phyloP scores from a whole-genome alignment of 2,113 vertebrate species.

The Erythrolamprus reginae region DNA sequence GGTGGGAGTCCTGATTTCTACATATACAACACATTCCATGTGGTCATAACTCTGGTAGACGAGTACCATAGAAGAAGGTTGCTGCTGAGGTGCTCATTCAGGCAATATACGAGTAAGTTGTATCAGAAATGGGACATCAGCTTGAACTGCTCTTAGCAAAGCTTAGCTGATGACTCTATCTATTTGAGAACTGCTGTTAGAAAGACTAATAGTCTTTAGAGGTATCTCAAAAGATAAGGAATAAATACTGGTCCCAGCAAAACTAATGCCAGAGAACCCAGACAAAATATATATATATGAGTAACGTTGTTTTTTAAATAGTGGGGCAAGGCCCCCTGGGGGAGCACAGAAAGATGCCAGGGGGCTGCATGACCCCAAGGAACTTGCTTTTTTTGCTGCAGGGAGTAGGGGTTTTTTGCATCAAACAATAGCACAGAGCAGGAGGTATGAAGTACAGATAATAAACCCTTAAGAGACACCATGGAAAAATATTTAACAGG shows the following conservation, averaged over 20 bases:
- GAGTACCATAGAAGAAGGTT: not conserved
- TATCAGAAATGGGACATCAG: not conserved
- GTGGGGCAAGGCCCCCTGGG: too few species aligned
- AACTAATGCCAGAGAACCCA: not conserved
- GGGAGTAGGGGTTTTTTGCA: too few species aligned
- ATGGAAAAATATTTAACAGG: too few species aligned
- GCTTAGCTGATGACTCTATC: not conserved
- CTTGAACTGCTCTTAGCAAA: not conserved
- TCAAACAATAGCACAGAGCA: too few species aligned
- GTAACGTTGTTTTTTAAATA: too few species aligned
- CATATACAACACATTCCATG: not conserved
- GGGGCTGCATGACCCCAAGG: too few species aligned
- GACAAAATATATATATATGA: too few species aligned
- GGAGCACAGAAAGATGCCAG: too few species aligned
- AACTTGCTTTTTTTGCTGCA: too few species aligned
- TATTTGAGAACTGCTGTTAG: not conserved
- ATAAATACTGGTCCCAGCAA: not conserved
- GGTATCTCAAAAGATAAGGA: not conserved
- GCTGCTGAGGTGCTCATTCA: too few species aligned
- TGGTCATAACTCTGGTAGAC: not conserved
- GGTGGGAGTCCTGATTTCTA: not conserved
- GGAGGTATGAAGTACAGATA: too few species aligned
- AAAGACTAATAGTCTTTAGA: not conserved
- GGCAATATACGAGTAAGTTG: not conserved
- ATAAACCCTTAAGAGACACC: too few species aligned